These are phyloP conservation scores for Amblyopsis hoosieri DNA, from an alignment of 2,797 vertebrate species.

Conservation along the genomic window DNA sequence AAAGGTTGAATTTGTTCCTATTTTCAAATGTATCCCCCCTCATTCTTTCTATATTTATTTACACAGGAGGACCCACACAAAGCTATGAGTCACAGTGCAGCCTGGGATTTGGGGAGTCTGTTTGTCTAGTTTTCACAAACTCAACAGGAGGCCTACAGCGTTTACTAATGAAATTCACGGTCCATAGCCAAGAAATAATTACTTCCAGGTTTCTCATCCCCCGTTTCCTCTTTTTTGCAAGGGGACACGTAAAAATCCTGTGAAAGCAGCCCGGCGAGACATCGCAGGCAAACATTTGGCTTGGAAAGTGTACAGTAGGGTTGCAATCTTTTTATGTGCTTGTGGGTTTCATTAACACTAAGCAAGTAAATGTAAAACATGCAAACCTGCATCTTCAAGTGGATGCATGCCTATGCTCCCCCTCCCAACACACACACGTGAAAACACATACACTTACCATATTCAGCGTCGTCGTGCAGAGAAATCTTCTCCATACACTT, in stretches of 20 bases:
- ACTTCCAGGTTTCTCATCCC: slow-evolving; percentile 67
- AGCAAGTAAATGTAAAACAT: no score
- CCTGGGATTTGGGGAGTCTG: slow-evolving; percentile 55
- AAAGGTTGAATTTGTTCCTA: not conserved
- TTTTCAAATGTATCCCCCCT: not conserved
- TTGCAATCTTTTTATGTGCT: slow-evolving; percentile 11
- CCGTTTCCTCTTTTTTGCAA: slow-evolving; percentile 50
- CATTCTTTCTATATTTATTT: no score
- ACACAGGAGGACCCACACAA: not conserved
- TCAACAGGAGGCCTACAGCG: slow-evolving; percentile 48
- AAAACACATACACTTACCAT: slow-evolving; percentile 51
- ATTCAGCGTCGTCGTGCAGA: slow-evolving; percentile 62
- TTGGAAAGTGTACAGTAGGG: slow-evolving; percentile 19
- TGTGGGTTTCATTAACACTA: not conserved
- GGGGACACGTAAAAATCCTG: slow-evolving; percentile 29
- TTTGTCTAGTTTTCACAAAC: slow-evolving; percentile 32
- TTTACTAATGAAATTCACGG: slow-evolving; percentile 60
- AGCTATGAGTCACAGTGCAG: slow-evolving; percentile 65
- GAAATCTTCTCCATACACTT: slow-evolving; percentile 87
- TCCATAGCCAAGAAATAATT: slow-evolving; percentile 67
- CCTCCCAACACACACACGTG: slow-evolving; percentile 5
- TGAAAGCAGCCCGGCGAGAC: slow-evolving; percentile 44
- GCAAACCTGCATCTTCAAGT: not conserved
- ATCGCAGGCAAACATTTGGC: slow-evolving; percentile 46
- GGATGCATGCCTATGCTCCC: slow-evolving; percentile 2